A percentile compares a stretch with the other conserved stretches of the same genome.
Evolutionary conservation across 2,113 vertebrate species (phyloP).

Genomic region (Cichladusa arquata): DNA sequence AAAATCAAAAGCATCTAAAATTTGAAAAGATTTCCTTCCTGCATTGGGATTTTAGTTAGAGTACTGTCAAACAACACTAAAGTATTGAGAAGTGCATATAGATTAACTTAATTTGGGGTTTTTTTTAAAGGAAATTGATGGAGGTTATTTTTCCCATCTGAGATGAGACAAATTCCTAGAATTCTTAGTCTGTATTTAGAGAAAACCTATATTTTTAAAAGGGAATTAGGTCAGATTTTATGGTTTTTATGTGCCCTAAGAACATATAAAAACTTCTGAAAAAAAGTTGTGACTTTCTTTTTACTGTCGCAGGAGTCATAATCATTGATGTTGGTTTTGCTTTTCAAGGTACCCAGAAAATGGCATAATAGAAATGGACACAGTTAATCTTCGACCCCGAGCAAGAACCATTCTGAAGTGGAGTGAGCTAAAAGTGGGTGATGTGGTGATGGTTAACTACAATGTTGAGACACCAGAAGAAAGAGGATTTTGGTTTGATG

Average conservation of each 20-base stretch:
- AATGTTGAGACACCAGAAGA: constrained; percentile 93
- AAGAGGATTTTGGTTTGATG: constrained; percentile 97
- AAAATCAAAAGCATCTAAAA: not conserved
- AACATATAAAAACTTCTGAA: not conserved
- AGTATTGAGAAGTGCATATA: not conserved
- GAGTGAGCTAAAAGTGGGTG: constrained; percentile 86
- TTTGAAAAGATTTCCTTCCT: not conserved
- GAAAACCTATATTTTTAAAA: not conserved
- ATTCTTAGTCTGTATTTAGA: not conserved
- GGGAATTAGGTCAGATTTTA: not conserved
- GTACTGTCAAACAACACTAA: not conserved
- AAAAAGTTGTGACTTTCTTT: not conserved
- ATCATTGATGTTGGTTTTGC: constrained; percentile 43
- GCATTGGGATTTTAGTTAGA: not conserved
- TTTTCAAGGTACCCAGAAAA: constrained; percentile 91
- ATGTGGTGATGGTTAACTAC: constrained; percentile 93
- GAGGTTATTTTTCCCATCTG: not conserved
- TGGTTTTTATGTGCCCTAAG: not conserved
- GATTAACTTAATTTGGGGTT: not conserved
- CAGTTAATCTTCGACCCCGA: constrained; percentile 85
- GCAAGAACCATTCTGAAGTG: constrained; percentile 87
- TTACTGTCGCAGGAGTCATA: not conserved
- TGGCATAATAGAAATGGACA: constrained; percentile 86
- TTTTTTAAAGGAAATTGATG: not conserved
- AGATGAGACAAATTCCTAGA: not conserved